A percentile compares a stretch with the other conserved stretches of the same genome.
These are phyloP conservation scores for Epinotia brunnichana DNA, from an alignment of 2,888 invertebrate species.

Conservation along the genomic window DNA sequence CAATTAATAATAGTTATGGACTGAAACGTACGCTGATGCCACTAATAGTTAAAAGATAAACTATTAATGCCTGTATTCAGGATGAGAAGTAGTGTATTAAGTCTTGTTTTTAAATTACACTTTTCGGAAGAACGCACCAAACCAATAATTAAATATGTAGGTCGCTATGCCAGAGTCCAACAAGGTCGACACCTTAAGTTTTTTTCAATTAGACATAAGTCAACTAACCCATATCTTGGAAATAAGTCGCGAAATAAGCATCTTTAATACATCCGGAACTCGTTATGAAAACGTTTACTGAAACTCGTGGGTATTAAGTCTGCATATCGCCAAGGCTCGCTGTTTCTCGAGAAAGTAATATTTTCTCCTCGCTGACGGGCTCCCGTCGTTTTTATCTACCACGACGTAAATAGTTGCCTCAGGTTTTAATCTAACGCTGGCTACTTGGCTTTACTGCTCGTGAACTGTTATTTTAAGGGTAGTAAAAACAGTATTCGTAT, in stretches of 20 bases:
- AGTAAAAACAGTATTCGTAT: no score
- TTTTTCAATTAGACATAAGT: neutral
- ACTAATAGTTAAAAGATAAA: no score
- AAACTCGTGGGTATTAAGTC: neutral
- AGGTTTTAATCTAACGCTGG: neutral
- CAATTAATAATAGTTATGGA: no score
- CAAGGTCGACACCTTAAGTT: neutral
- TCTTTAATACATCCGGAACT: neutral
- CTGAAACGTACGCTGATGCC: no score
- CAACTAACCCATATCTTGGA: neutral
- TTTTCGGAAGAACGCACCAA: no score
- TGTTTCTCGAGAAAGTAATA: neutral
- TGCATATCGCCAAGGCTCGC: neutral
- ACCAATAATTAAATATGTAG: no score
- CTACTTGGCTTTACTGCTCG: neutral
- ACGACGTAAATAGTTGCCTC: slow-evolving; percentile 8
- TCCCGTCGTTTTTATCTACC: slow-evolving; percentile 1
- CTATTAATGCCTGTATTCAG: no score
- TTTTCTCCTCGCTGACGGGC: neutral
- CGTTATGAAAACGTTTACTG: neutral
- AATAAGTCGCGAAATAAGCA: neutral
- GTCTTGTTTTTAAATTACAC: no score
- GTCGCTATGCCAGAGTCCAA: neutral
- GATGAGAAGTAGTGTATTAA: no score
- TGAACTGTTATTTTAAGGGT: no score